A percentile compares a stretch with the other conserved stretches of the same genome.
These are phyloP conservation scores for Antheraea yamamai DNA, from an alignment of 2,888 invertebrate genomes.

Conservation along the genomic window DNA sequence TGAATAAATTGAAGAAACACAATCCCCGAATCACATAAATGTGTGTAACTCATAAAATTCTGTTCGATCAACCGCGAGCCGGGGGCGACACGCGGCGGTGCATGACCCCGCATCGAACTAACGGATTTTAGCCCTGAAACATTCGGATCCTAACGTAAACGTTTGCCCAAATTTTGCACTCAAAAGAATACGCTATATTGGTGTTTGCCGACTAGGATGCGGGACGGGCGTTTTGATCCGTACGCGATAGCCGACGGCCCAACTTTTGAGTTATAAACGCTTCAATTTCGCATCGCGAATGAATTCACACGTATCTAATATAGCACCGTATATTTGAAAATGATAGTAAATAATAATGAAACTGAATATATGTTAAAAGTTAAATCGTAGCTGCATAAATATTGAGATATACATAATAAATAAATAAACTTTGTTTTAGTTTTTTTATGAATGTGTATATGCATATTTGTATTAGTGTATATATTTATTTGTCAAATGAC, in stretches of 20 bases:
- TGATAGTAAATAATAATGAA: not conserved
- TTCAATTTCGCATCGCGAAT: slow-evolving; percentile 1
- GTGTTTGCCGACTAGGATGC: slow-evolving; percentile 41
- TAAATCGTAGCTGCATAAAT: no score
- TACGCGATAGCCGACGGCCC: slow-evolving; percentile 4
- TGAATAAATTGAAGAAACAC: not conserved
- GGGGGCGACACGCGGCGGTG: slow-evolving; percentile 60
- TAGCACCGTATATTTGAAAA: not conserved
- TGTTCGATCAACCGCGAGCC: slow-evolving; percentile 39
- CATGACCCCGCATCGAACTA: slow-evolving; percentile 68
- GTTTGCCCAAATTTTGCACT: slow-evolving; percentile 64
- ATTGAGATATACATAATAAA: no score
- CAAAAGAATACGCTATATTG: slow-evolving; percentile 63
- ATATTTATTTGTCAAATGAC: no score
- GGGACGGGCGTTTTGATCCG: slow-evolving; percentile 10
- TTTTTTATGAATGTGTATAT: no score
- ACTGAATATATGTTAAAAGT: not conserved
- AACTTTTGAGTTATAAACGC: not conserved
- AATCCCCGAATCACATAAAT: slow-evolving; percentile 34
- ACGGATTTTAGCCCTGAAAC: slow-evolving; percentile 65
- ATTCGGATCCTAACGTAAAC: slow-evolving; percentile 65
- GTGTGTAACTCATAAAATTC: slow-evolving; percentile 59
- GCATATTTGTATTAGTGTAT: no score
- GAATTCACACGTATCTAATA: not conserved
- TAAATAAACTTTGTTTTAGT: no score